phyloP scores from a whole-genome alignment of 2,113 vertebrate species.

The Eubucco bourcierii region DNA sequence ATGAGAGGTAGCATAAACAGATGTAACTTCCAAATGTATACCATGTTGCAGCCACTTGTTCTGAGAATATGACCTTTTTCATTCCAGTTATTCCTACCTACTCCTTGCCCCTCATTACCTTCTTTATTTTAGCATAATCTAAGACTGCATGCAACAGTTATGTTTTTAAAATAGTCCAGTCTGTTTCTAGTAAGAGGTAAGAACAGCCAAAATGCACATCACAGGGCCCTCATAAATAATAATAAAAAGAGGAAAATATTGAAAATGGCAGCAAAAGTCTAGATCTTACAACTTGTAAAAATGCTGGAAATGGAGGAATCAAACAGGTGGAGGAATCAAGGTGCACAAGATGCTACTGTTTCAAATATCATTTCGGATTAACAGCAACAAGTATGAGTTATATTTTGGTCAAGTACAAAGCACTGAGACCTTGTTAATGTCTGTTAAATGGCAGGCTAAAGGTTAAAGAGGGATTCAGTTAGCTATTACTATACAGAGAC shows the following conservation, averaged over 20 bases:
- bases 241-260: not conserved
- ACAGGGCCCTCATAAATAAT: not conserved
- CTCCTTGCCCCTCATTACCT: not conserved
- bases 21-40: not conserved
- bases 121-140: slow-evolving; percentile 26
- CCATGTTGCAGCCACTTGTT: not conserved
- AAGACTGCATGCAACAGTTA: not conserved
- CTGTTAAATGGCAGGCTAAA: not conserved
- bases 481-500: not conserved
- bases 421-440: not conserved
- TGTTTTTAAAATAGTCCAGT: not conserved
- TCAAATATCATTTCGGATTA: not conserved
- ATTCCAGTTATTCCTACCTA: not conserved
- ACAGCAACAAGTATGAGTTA: not conserved
- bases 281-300: not conserved
- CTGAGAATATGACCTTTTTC: slow-evolving; percentile 23
- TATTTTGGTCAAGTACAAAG: not conserved
- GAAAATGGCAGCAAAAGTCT: not conserved
- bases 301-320: not conserved
- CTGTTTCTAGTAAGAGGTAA: not conserved
- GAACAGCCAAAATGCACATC: not conserved
- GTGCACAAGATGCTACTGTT: not conserved
- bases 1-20: slow-evolving; percentile 10
- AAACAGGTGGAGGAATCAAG: not conserved
- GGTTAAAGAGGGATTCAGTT: not conserved